Evolutionary conservation across 2,888 invertebrate species (phyloP).

Genomic region (Coelinius sp.): DNA sequence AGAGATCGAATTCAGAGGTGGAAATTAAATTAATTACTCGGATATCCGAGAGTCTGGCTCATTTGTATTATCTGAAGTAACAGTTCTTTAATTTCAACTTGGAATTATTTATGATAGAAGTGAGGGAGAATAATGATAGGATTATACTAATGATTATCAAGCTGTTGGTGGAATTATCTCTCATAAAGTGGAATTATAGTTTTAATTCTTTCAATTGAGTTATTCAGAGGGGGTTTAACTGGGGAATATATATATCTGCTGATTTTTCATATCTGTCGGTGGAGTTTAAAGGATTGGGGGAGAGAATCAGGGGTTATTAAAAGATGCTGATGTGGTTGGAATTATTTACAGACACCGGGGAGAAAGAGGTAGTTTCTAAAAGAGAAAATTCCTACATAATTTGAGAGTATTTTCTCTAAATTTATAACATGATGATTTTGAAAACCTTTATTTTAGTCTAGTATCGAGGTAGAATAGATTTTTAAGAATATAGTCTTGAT

Average conservation of each 20-base stretch:
- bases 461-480: too few species aligned
- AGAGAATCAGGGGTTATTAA: not conserved
- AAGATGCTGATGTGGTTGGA: not conserved
- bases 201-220: not conserved
- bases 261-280: not conserved
- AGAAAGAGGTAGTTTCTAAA: not conserved
- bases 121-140: not conserved
- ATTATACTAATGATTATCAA: not conserved
- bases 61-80: not conserved
- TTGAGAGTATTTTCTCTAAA: too few species aligned
- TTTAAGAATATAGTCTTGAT: too few species aligned
- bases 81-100: not conserved
- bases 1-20: constrained; percentile 10
- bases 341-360: not conserved
- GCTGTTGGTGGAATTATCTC: not conserved
- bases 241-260: not conserved
- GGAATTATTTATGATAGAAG: not conserved
- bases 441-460: too few species aligned
- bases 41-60: not conserved
- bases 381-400: too few species aligned
- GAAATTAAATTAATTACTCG: constrained; percentile 10
- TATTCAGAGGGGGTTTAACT: not conserved
- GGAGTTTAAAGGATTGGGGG: not conserved
- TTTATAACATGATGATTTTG: too few species aligned
- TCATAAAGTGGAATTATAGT: not conserved